These are phyloP conservation scores for Caretta caretta DNA, from an alignment of 2,113 vertebrate genomes.

Conservation along the genomic window DNA sequence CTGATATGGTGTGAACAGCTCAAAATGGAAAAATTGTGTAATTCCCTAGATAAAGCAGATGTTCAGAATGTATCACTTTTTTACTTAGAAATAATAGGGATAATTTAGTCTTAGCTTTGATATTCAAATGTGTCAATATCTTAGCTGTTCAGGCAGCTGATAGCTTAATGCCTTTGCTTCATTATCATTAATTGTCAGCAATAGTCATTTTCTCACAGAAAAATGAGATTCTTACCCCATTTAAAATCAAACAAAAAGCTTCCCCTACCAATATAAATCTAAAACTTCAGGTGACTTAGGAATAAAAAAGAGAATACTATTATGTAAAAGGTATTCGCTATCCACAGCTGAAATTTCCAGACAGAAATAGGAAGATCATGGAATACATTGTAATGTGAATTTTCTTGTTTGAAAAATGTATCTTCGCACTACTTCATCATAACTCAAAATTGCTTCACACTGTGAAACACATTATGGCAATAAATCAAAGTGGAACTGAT, in stretches of 20 bases:
- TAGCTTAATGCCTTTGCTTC: conserved; percentile 57
- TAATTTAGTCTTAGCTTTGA: conserved; percentile 55
- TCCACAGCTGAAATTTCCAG: not conserved
- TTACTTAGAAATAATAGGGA: conserved; percentile 10
- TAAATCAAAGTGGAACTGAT: not conserved
- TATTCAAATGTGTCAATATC: conserved; percentile 50
- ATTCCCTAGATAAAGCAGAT: conserved; percentile 2
- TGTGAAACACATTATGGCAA: not conserved
- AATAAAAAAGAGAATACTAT: not conserved
- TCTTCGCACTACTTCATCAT: not conserved
- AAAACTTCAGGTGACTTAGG: not conserved
- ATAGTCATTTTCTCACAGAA: conserved; percentile 22
- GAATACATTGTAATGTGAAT: not conserved
- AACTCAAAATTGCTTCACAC: not conserved
- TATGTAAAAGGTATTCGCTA: not conserved
- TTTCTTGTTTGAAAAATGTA: not conserved
- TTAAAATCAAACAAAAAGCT: conserved; percentile 26
- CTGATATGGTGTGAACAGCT: not conserved
- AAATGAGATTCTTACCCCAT: conserved; percentile 16
- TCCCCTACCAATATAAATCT: not conserved
- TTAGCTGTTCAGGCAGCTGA: conserved; percentile 50
- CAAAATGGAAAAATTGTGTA: not conserved
- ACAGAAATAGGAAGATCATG: not conserved
- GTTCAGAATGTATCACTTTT: not conserved
- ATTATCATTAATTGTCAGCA: conserved; percentile 60